Percentiles rank a stretch among this genome's conserved stretches.
Evolutionary conservation across 2,888 invertebrate genomes (phyloP).

Genomic region (Rhodophaea formosa): DNA sequence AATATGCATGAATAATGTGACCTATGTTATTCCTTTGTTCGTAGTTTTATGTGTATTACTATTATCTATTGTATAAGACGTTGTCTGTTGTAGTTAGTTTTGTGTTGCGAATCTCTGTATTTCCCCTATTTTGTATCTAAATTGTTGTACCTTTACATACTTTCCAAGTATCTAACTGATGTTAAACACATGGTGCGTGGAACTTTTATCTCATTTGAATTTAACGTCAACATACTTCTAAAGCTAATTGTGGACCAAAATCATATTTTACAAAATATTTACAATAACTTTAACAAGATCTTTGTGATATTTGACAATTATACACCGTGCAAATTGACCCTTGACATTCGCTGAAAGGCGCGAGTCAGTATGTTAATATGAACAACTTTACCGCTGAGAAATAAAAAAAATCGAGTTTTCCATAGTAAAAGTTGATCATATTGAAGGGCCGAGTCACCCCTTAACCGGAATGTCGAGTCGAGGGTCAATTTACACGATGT

Average conservation of each 20-base stretch:
- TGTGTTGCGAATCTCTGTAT: not conserved
- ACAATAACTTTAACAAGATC: too few species aligned
- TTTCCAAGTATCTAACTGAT: not conserved
- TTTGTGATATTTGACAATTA: too few species aligned
- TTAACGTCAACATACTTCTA: not conserved
- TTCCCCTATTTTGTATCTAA: slow-evolving; percentile 2
- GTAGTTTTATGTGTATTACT: not conserved
- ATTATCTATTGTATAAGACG: not conserved
- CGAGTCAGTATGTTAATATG: too few species aligned
- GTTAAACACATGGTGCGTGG: not conserved
- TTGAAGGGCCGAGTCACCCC: too few species aligned
- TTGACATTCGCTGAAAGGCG: too few species aligned
- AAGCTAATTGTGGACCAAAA: not conserved
- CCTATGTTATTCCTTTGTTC: slow-evolving; percentile 19
- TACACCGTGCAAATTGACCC: too few species aligned
- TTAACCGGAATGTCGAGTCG: too few species aligned
- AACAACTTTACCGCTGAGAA: too few species aligned
- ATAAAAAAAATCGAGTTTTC: too few species aligned
- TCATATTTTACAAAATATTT: too few species aligned
- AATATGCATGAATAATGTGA: slow-evolving; percentile 19
- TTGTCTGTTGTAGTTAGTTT: slow-evolving; percentile 1
- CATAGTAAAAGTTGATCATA: too few species aligned
- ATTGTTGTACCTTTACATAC: not conserved
- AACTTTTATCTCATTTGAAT: not conserved
- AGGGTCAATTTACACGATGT: too few species aligned